These are phyloP conservation scores for Pardalotus punctatus DNA, from an alignment of 2,113 vertebrate species.

Conservation along the genomic window DNA sequence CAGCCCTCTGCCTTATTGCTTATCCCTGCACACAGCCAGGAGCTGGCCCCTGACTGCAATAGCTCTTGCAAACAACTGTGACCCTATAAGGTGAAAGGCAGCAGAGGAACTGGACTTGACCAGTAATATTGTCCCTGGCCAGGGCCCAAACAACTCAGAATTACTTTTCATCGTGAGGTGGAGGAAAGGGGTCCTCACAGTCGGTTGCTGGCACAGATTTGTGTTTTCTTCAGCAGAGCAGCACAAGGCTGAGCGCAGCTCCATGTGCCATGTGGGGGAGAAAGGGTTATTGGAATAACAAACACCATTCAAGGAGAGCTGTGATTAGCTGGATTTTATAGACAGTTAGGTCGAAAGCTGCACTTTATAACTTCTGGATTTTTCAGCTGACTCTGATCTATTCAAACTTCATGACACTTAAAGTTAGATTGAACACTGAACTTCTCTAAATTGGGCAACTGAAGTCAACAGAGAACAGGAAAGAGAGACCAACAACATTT, in stretches of 20 bases:
- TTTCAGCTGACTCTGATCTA: neutral
- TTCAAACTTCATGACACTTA: neutral
- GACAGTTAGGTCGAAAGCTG: neutral
- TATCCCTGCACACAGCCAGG: neutral
- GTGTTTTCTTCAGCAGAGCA: neutral
- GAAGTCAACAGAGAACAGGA: neutral
- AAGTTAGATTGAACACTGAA: neutral
- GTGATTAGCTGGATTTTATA: neutral
- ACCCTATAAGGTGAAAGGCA: neutral
- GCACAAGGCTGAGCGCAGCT: neutral
- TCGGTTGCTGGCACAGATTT: neutral
- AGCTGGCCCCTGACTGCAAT: neutral
- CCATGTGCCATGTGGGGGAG: neutral
- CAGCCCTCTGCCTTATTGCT: neutral
- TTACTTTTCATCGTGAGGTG: rapidly evolving
- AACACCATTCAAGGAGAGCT: neutral
- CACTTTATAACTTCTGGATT: neutral
- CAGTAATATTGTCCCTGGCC: neutral
- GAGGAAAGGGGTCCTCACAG: neutral
- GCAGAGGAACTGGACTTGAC: neutral
- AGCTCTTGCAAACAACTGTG: neutral
- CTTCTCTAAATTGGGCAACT: neutral
- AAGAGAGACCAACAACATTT: neutral
- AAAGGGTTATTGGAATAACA: neutral
- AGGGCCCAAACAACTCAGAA: neutral